Conservation (phyloP, 2,113 vertebrate species). For the Callionymus lyra region DNA sequence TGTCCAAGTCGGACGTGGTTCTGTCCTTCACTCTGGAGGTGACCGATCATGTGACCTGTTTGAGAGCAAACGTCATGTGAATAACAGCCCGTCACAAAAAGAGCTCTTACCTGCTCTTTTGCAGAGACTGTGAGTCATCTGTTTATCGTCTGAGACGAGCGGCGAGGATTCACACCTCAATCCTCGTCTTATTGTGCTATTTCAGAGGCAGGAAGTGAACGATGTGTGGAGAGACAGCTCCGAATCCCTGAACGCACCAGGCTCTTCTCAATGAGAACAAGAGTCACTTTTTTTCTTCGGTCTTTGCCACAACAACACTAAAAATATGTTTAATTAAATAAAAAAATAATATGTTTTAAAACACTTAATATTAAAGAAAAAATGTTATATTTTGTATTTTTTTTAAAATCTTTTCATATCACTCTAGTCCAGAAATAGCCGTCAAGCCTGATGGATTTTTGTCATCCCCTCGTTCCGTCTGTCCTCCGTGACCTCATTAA, state of each 20-base stretch:
- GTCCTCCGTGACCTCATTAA: constrained; percentile 1
- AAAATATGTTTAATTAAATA: no score
- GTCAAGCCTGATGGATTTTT: constrained; percentile 8
- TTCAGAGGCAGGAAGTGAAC: constrained; percentile 22
- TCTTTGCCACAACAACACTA: no score
- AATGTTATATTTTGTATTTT: no score
- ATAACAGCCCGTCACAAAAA: constrained; percentile 22
- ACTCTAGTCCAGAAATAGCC: constrained; percentile 3
- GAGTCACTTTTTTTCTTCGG: no score
- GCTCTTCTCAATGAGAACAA: not conserved
- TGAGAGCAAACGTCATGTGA: constrained; percentile 32
- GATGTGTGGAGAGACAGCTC: constrained; percentile 16
- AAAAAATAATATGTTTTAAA: no score
- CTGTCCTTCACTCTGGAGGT: constrained; percentile 95
- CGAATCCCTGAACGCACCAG: constrained; percentile 13
- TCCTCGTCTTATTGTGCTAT: constrained; percentile 33
- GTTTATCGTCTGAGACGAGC: constrained; percentile 47
- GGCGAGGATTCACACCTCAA: constrained; percentile 34
- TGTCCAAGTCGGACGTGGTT: constrained; percentile 96
- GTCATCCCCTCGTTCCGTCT: constrained; percentile 1
- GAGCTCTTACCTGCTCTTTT: constrained; percentile 36
- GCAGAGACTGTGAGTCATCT: constrained; percentile 47
- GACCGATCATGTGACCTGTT: constrained; percentile 7
- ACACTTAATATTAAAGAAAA: no score
- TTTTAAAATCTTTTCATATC: no score